Base-by-base conservation (phyloP, 2,113 vertebrate genomes). In the Corythoichthys haematopterus region DNA sequence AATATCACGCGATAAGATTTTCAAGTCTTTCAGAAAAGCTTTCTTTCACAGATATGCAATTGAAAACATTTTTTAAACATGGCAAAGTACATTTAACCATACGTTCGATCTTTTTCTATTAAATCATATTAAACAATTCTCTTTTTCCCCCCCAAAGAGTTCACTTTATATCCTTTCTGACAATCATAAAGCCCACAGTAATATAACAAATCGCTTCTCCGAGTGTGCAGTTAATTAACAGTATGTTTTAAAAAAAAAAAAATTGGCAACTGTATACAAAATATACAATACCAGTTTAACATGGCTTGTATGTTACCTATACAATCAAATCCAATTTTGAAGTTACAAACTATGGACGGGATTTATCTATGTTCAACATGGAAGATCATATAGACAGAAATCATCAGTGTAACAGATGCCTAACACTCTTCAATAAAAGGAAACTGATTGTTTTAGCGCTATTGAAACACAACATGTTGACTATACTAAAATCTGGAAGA, bases 221-320 rank as follows among this genome's bases (percentile, higher is more conserved):
- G 68, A 79, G 70, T 82, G 81, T 85, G 84, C 75, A 66, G 71
- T 84, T 83, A 74, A 55, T 76, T 82, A 85, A 85, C 73, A 83
- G 62, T 47, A 58, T 80, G 74, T 75, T 13, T n/a, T 36, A 35
- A 57, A 38, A 72, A 66, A 68, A 63, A 65, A 67, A 58, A 61
- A 40, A 64, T 75, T 74, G 48, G 81, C 67, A 76, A 68, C 80
- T 84, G 83, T 90, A 86, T 82, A 89, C 47, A 65, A 81, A 75
- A 85, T 89, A 76, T 90, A 90, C 86, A 88, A 88, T 88, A 84
- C 62, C 87, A 87, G 80, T 88, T 88, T 77, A 72, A 83, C 84
- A 87, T 85, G 86, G 87, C 88, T 87, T 89, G 62, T 72, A 79
- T 83, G 72, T 75, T 78, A 48, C 68, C 40, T 81, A 51, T 75